Conservation (phyloP, 2,888 invertebrate genomes). For the Ecdyonurus torrentis region DNA sequence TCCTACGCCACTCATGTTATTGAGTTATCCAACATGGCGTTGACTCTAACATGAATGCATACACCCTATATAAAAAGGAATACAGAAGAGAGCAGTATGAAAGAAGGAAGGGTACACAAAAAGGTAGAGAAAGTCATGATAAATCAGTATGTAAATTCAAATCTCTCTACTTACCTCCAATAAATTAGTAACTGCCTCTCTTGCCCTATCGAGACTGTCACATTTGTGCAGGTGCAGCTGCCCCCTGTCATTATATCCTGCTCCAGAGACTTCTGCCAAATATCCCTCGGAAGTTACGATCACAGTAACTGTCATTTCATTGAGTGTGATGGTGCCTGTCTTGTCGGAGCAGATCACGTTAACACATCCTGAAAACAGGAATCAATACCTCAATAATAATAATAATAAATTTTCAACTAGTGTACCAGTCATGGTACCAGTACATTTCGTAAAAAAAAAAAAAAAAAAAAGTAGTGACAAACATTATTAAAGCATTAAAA, state of each 20-base stretch:
- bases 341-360: conserved; percentile 94
- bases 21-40: no score
- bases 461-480: no score
- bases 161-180: conserved; percentile 58
- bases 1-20: no score
- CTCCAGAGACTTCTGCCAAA: conserved; percentile 77
- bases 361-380: conserved; percentile 46
- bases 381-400: background rate
- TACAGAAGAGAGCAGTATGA: no score
- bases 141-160: no score
- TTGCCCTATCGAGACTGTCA: conserved; percentile 53
- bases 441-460: no score
- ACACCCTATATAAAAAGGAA: no score
- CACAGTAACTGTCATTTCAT: conserved; percentile 98
- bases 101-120: no score
- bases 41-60: no score
- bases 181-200: conserved; percentile 57
- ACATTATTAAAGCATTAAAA: no score
- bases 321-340: conserved; percentile 95
- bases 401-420: conserved; percentile 1
- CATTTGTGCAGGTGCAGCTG: conserved; percentile 66
- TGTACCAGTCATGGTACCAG: background rate
- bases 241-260: conserved; percentile 79
- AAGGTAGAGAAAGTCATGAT: no score
- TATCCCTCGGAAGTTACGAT: conserved; percentile 85